These are phyloP conservation scores for Spinus olivaceus DNA, from an alignment of 2,797 vertebrate species.

Conservation along the genomic window DNA sequence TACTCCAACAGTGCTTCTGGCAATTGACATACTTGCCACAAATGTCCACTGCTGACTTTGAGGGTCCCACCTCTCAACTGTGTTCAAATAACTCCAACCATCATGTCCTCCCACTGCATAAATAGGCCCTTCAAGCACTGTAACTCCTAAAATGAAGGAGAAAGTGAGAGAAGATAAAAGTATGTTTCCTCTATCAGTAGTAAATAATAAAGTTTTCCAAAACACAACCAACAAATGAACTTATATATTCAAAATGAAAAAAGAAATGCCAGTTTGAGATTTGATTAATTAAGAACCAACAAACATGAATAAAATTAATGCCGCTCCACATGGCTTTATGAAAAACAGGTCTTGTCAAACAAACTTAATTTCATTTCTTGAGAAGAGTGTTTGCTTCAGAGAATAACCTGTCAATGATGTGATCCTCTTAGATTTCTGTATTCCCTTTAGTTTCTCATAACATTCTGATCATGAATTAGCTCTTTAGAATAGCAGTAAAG, in stretches of 20 bases:
- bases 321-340: background rate
- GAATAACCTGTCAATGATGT: background rate
- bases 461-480: background rate
- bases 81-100: slow-evolving; percentile 82
- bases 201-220: background rate
- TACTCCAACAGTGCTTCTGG: slow-evolving; percentile 81
- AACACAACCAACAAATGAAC: background rate
- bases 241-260: background rate
- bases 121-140: slow-evolving; percentile 81
- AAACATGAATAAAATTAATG: background rate
- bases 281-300: background rate
- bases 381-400: background rate
- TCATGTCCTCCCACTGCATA: slow-evolving; percentile 82
- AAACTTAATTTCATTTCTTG: background rate
- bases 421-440: background rate
- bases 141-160: slow-evolving; percentile 71
- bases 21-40: slow-evolving; percentile 82
- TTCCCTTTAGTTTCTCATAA: background rate
- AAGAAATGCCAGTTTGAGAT: background rate
- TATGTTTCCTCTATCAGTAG: background rate
- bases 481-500: background rate
- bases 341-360: background rate
- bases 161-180: slow-evolving; percentile 13
- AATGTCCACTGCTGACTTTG: slow-evolving; percentile 82
- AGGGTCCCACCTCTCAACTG: slow-evolving; percentile 81